phyloP scores from a whole-genome alignment of 1,140 invertebrate genomes.

The Elymnias hypermnestra region DNA sequence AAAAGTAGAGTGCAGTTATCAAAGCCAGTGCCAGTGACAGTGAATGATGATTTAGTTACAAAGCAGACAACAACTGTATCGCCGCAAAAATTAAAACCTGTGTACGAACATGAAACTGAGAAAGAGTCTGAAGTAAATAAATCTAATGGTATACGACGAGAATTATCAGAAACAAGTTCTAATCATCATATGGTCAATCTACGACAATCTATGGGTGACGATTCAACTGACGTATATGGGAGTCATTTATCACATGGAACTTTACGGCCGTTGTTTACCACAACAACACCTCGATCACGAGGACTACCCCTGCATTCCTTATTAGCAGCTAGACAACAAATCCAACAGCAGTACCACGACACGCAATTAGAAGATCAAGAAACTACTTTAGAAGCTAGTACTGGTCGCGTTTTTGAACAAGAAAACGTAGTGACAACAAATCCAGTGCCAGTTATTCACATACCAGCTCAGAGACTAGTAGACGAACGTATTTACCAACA shows the following conservation, averaged over 20 bases:
- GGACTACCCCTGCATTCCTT: conserved; percentile 63
- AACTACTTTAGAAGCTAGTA: conserved; percentile 68
- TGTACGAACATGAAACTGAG: conserved; percentile 69
- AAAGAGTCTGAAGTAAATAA: conserved; percentile 54
- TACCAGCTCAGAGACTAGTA: conserved; percentile 48
- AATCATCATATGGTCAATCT: conserved; percentile 67
- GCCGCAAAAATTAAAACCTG: conserved; percentile 65
- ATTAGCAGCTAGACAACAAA: conserved; percentile 56
- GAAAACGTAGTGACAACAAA: conserved; percentile 64
- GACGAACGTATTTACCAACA: conserved; percentile 69
- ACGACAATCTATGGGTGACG: conserved; percentile 77
- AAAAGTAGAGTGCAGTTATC: conserved; percentile 49
- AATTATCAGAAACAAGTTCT: conserved; percentile 65
- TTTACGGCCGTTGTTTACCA: conserved; percentile 81
- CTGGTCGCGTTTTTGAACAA: conserved; percentile 61
- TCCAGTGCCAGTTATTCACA: conserved; percentile 63
- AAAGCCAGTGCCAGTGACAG: conserved; percentile 41
- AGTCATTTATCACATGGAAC: conserved; percentile 78
- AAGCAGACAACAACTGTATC: conserved; percentile 57
- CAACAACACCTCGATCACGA: conserved; percentile 71
- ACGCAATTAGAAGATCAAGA: conserved; percentile 58
- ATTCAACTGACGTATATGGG: conserved; percentile 81
- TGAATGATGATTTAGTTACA: conserved; percentile 48
- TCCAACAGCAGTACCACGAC: conserved; percentile 69
- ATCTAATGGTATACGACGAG: conserved; percentile 72